Conservation (phyloP, 2,113 vertebrate species). For the Misgurnus anguillicaudatus region DNA sequence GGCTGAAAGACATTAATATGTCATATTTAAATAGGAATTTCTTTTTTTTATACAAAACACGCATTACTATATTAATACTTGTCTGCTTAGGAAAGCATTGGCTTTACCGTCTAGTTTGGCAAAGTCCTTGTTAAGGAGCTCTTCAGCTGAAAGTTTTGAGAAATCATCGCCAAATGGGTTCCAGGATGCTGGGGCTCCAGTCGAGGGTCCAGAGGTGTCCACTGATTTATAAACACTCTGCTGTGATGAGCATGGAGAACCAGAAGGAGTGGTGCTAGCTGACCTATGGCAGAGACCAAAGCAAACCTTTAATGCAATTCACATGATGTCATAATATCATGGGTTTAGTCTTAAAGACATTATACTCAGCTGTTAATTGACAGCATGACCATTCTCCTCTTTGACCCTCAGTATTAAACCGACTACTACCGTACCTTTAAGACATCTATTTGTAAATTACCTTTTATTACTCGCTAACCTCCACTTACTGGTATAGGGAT, state of each 20-base stretch:
- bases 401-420: not conserved
- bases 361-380: too few relatives aligned
- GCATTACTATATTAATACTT: not conserved
- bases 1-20: too few relatives aligned
- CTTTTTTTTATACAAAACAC: too few relatives aligned
- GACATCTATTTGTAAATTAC: not conserved
- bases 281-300: slow-evolving; percentile 76
- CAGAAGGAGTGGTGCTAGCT: slow-evolving; percentile 95
- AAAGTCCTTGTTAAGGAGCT: slow-evolving; percentile 97
- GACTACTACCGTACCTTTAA: not conserved
- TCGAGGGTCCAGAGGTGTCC: slow-evolving; percentile 47
- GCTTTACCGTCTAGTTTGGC: slow-evolving; percentile 89
- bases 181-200: slow-evolving; percentile 78
- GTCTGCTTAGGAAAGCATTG: not conserved
- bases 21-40: too few relatives aligned
- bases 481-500: too few relatives aligned
- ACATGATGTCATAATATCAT: not conserved
- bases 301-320: not conserved
- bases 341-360: not conserved
- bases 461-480: not conserved
- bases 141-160: slow-evolving; percentile 96
- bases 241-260: slow-evolving; percentile 79
- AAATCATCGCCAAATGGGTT: slow-evolving; percentile 98
- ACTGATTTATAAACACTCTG: slow-evolving; percentile 75
- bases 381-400: not conserved